Base-by-base conservation (phyloP, 2,888 invertebrate genomes). In the Copidosoma aretas region DNA sequence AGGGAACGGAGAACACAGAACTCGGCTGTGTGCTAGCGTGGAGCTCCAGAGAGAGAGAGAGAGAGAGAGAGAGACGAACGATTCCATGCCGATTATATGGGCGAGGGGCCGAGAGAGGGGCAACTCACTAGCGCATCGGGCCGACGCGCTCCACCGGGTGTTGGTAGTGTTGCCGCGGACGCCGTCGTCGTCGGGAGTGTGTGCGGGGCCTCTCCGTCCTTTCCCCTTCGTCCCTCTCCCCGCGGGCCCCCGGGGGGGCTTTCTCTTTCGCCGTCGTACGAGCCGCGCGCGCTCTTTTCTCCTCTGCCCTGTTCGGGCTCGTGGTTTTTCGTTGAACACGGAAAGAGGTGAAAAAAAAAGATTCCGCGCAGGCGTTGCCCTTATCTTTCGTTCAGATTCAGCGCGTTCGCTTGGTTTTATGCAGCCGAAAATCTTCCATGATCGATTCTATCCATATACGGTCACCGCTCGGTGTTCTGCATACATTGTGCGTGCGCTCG, bases 141-240 rank as follows among this genome's bases (percentile, higher is more conserved):
- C 52, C 52, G n/a, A 52, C 52, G 52, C 52, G 59, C 59, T 43
- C 22, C 43, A 39, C 39, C 21, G 21, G 54, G 60, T 52, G 60
- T 49, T 58, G 52, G 46, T 61, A 39, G 58, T 51, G 32, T 21
- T 56, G 61, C 60, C 64, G 57, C 46, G 64, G 62, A 60, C 70
- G 60, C 64, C 53, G 19, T 32, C 64, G 63, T 60, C 58, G 54
- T 67, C 49, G 53, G 60, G 57, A 32, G n/a, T 14, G 25, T 53
- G 60, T 71, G 71, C 71, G 73, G 68, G 72, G 8, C 32, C 8
- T 32, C 32, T 32, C 32, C n/a, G n/a, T 32, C 32, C 8, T 32
- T 32, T 8, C 8, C 8, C 8, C 32, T 32, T 32, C 32, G 4
- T 32, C 8, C 8, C 32, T 32, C 8, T 32, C 32, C 8, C 8